Conservation (phyloP, 2,113 vertebrate genomes). For the Protobothrops flavoviridis region DNA sequence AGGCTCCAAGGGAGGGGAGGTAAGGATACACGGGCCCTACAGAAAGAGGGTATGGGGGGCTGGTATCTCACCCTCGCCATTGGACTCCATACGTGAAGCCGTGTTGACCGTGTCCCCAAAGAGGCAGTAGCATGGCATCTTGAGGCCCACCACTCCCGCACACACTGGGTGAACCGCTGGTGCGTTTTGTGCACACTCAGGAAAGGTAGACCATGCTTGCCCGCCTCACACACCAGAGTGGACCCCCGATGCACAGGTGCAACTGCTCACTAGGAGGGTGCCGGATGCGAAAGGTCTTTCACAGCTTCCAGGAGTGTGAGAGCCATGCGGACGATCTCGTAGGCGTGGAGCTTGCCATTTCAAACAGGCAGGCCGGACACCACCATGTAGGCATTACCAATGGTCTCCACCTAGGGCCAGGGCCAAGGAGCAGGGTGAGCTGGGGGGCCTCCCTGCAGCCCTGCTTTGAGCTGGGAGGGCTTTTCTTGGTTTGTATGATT, state of each 20-base stretch:
- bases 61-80: slow-evolving; percentile 82
- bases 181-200: too few relatives aligned
- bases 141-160: slow-evolving; percentile 92
- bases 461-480: not conserved
- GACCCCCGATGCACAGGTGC: slow-evolving; percentile 85
- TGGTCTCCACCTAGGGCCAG: slow-evolving; percentile 84
- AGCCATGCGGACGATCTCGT: slow-evolving; percentile 89
- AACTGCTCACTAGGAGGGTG: slow-evolving; percentile 94
- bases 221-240: slow-evolving; percentile 79
- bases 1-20: not conserved
- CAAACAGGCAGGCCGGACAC: slow-evolving; percentile 89
- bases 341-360: slow-evolving; percentile 87
- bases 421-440: too few relatives aligned
- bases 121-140: slow-evolving; percentile 97
- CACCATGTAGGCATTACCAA: slow-evolving; percentile 95
- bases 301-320: slow-evolving; percentile 87
- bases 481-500: too few relatives aligned
- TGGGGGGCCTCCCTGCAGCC: not conserved
- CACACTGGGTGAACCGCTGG: slow-evolving; percentile 72
- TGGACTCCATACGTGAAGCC: slow-evolving; percentile 95
- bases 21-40: not conserved
- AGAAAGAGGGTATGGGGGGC: not conserved
- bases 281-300: slow-evolving; percentile 87
- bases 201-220: not conserved
- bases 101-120: slow-evolving; percentile 98